Evolutionary conservation across 2,113 vertebrate genomes (phyloP).

Genomic region (Alligator sinensis): DNA sequence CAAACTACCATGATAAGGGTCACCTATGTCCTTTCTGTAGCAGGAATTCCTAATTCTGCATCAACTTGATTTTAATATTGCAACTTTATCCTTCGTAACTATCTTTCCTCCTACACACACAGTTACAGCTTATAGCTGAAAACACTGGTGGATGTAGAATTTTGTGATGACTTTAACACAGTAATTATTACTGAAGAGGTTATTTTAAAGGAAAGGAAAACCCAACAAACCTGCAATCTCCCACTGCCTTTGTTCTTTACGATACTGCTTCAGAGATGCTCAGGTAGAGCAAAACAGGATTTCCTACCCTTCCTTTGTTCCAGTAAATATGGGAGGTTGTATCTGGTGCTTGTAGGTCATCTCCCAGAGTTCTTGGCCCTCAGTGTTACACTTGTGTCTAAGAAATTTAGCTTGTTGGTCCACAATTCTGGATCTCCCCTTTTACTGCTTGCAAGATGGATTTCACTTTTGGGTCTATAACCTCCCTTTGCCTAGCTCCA

Average conservation of each 20-base stretch:
- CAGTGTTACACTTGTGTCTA: neutral
- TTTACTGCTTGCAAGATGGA: too few relatives aligned
- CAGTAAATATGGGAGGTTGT: slow-evolving; percentile 6
- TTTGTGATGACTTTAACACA: neutral
- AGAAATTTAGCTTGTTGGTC: neutral
- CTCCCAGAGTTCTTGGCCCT: neutral
- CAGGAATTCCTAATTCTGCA: neutral
- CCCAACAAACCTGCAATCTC: neutral
- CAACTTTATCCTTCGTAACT: neutral
- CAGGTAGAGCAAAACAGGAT: neutral
- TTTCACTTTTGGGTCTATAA: too few relatives aligned
- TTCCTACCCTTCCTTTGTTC: neutral
- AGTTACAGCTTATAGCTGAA: neutral
- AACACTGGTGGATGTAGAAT: neutral
- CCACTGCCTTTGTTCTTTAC: neutral
- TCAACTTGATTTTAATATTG: accelerated
- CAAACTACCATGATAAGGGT: neutral
- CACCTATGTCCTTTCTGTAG: neutral
- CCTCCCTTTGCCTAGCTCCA: too few relatives aligned
- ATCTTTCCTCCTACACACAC: neutral
- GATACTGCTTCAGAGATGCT: neutral
- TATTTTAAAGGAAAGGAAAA: too few relatives aligned
- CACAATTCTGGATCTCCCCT: neutral
- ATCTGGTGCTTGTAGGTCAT: slow-evolving; percentile 3
- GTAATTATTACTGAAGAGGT: neutral